A percentile compares a stretch with the other conserved stretches of the same genome.
phyloP scores from a whole-genome alignment of 1,140 invertebrate genomes.

The Neodiprion virginianus region DNA sequence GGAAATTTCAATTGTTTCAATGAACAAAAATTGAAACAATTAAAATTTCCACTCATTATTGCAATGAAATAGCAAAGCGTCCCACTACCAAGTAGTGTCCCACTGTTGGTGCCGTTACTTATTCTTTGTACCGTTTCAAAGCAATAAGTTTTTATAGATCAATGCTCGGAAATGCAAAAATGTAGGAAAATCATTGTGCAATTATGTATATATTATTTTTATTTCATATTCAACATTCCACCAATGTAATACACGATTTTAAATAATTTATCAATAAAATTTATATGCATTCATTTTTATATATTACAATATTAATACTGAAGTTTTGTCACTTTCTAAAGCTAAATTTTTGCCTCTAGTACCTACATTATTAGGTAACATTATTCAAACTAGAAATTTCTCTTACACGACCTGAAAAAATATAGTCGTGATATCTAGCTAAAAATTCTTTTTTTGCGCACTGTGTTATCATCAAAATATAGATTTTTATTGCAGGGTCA shows the following conservation, averaged over 20 bases:
- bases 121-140: no score
- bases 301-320: slow-evolving; percentile 4
- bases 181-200: no score
- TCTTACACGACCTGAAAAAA: not conserved
- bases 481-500: not conserved
- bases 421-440: not conserved
- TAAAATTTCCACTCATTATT: no score
- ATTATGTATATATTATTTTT: not conserved
- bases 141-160: no score
- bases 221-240: not conserved
- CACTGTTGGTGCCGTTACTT: no score
- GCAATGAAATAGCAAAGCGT: no score
- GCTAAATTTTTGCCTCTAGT: not conserved
- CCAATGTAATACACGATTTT: no score
- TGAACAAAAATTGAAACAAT: no score
- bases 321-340: not conserved
- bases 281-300: not conserved
- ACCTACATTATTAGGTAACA: not conserved
- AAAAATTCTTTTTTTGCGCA: not conserved
- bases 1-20: no score
- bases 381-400: not conserved
- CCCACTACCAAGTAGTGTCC: no score
- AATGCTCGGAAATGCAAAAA: no score
- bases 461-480: not conserved
- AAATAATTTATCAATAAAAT: slow-evolving; percentile 6